These are phyloP conservation scores for Tympanuchus pallidicinctus DNA, from an alignment of 2,113 vertebrate species.

Conservation along the genomic window DNA sequence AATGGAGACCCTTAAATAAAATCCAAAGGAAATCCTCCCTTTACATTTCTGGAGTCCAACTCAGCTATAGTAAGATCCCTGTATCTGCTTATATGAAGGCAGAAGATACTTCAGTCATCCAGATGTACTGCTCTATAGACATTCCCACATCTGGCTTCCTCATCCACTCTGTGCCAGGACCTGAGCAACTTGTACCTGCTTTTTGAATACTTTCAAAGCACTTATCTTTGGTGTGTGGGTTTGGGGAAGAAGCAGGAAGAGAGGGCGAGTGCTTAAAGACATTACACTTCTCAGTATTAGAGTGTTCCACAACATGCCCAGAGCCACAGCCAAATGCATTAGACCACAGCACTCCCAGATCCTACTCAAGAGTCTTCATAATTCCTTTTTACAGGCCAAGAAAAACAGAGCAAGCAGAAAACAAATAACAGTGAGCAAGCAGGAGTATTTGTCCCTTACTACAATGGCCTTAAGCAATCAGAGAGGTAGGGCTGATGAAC, in stretches of 20 bases:
- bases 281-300: neutral
- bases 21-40: neutral
- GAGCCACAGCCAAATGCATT: constrained; percentile 63
- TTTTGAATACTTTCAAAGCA: neutral
- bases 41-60: neutral
- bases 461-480: constrained; percentile 66
- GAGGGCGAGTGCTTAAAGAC: neutral
- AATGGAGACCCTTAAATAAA: neutral
- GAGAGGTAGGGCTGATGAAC: constrained; percentile 69
- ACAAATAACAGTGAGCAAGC: constrained; percentile 66
- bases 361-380: constrained; percentile 50
- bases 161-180: neutral
- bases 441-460: constrained; percentile 69
- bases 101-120: neutral
- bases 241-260: constrained; percentile 19
- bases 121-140: neutral
- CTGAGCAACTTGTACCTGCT: neutral
- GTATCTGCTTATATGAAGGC: neutral
- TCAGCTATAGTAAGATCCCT: neutral
- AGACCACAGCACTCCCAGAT: constrained; percentile 52
- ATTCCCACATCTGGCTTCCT: neutral
- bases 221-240: neutral
- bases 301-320: constrained; percentile 20
- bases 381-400: constrained; percentile 61
- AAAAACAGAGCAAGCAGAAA: constrained; percentile 72